A percentile compares a stretch with the other conserved stretches of the same genome.
Conservation (phyloP, 2,888 invertebrate genomes). For the Ypsolopha scabrella region DNA sequence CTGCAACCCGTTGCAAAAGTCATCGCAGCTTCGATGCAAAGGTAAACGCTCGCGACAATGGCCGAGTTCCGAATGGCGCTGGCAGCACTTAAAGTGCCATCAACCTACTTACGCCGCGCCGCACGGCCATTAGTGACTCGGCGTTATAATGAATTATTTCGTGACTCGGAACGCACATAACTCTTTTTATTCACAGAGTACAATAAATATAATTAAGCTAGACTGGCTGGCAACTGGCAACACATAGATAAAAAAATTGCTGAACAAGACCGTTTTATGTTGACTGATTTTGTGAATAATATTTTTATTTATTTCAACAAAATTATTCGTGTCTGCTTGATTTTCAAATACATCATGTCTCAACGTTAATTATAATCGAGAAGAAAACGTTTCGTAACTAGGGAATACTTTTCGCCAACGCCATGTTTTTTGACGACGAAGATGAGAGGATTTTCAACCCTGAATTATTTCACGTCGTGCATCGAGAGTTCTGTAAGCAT, state of each 20-base stretch:
- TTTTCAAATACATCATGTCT: constrained; percentile 25
- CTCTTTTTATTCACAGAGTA: no score
- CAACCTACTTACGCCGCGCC: no score
- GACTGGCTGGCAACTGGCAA: no score
- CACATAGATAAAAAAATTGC: constrained; percentile 3
- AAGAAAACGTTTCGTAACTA: background rate
- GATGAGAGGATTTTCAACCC: constrained; percentile 40
- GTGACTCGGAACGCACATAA: no score
- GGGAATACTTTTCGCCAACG: constrained; percentile 10
- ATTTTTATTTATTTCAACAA: constrained; percentile 46
- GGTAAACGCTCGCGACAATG: no score
- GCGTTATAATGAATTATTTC: no score
- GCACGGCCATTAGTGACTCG: no score
- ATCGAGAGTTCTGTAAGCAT: constrained; percentile 45
- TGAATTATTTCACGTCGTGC: constrained; percentile 44
- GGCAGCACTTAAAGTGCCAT: no score
- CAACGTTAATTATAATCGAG: constrained; percentile 18
- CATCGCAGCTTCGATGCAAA: no score
- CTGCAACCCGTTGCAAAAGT: no score
- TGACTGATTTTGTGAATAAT: constrained; percentile 41
- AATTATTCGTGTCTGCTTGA: constrained; percentile 39
- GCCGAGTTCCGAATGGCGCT: no score
- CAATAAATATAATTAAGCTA: no score
- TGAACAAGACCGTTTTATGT: constrained; percentile 45
- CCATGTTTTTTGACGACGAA: constrained; percentile 51